Base-by-base conservation (phyloP, 2,113 vertebrate genomes). In the Electrona antarctica region DNA sequence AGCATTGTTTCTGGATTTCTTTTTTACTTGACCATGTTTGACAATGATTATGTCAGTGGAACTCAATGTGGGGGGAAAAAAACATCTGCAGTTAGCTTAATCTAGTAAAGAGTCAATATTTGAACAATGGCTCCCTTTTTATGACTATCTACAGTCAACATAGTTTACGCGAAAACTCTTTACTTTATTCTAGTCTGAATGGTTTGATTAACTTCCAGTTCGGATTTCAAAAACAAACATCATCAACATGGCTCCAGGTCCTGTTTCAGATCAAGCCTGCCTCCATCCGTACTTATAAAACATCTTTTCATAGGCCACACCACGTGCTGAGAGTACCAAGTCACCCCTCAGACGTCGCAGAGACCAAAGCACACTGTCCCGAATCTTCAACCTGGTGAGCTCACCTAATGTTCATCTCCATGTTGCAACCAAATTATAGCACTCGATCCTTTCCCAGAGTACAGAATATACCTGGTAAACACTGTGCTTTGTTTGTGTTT, bases 321-420 rank as follows among this genome's bases (percentile, higher is more conserved):
- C 86, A 1, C 86, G 86, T 64, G 65, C 87, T 1, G 92, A 93
- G 84, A 88, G 89, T 82, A 63, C 92, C 63, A 92, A 92, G 87
- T 93, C 93, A 0, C 92, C 93, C 3, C 77, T 91, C 85, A 89
- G 92, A 76, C 87, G 90, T 74, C 90, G 91, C 82, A 85, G 87
- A 75, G 92, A 93, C 74, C 92, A 92, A 74, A 92, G 90, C 81
- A 93, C 93, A 68, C 87, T 93, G 85, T 93, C 93, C 90, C 79
- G 83, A 88, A 71, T 93, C 92, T 92, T 93, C 93, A 93, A 86
- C 89, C 86, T 92, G 93, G 93, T 93, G 90, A 93, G 93, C 85
- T 50, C 15, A 11, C 46, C 0, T 13, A 15, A 74, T 4, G 0
- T 59, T 49, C 9, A 8, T 41, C 11, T 57, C 41, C 7, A 10